phyloP scores from a whole-genome alignment of 2,797 vertebrate species.

The Sebastes diploproa region DNA sequence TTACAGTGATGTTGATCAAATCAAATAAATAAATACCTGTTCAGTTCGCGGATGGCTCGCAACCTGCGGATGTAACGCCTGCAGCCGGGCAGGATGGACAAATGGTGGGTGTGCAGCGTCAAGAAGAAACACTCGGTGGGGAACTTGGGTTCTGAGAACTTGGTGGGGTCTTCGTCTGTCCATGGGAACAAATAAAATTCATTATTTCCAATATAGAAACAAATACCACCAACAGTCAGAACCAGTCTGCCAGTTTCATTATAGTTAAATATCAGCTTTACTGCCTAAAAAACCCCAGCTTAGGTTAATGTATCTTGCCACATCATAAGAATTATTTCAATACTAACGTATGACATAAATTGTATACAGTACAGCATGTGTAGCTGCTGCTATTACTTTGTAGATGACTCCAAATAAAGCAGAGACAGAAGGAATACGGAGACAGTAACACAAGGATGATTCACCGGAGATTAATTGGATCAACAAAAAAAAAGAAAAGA shows the following conservation, averaged over 20 bases:
- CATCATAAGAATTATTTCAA: not conserved
- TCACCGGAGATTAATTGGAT: conserved; percentile 1
- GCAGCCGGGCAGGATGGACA: conserved; percentile 95
- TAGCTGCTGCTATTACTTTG: not conserved
- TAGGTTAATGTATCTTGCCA: not conserved
- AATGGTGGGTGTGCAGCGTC: conserved; percentile 95
- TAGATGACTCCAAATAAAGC: not conserved
- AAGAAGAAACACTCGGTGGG: conserved; percentile 98
- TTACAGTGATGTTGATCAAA: not conserved
- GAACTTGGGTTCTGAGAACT: conserved; percentile 89
- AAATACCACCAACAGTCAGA: not conserved
- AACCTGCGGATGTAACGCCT: conserved; percentile 97
- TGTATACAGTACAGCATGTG: not conserved
- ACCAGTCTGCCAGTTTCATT: not conserved
- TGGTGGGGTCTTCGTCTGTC: conserved; percentile 87
- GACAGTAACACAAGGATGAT: not conserved
- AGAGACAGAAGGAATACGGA: not conserved
- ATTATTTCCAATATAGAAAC: not conserved
- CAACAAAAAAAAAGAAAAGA: not conserved
- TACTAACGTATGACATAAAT: not conserved
- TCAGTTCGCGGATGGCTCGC: conserved; percentile 95
- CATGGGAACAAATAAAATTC: not conserved
- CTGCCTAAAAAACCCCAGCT: not conserved
- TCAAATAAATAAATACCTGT: conserved; percentile 82
- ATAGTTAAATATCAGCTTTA: not conserved